A percentile compares a stretch with the other conserved stretches of the same genome.
Conservation (phyloP, 2,797 vertebrate species). For the Sebastes steindachneri region DNA sequence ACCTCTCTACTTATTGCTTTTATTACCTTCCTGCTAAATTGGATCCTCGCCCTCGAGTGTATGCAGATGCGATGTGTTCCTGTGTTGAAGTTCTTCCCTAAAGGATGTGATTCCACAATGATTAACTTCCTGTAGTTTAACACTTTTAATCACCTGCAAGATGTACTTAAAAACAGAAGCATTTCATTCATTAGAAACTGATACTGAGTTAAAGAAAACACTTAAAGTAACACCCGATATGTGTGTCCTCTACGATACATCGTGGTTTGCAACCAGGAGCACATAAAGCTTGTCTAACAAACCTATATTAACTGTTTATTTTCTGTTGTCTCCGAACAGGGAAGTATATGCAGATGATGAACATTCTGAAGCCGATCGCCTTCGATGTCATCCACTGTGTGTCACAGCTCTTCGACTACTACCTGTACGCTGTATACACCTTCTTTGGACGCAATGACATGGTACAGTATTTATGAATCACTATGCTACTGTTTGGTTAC, state of each 20-base stretch:
- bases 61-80: slow-evolving; percentile 53
- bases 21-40: slow-evolving; percentile 62
- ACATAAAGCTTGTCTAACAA: not conserved
- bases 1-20: slow-evolving; percentile 47
- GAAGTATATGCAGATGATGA: slow-evolving; percentile 99
- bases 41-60: slow-evolving; percentile 39
- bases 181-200: not conserved
- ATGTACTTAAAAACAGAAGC: not conserved
- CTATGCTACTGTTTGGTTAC: not conserved
- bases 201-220: not conserved
- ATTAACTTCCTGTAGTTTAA: slow-evolving; percentile 37
- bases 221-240: not conserved
- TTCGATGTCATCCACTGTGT: slow-evolving; percentile 99
- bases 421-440: slow-evolving; percentile 96
- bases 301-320: not conserved
- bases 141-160: slow-evolving; percentile 1
- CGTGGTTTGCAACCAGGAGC: not conserved
- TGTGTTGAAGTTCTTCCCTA: slow-evolving; percentile 11
- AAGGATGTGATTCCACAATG: slow-evolving; percentile 19
- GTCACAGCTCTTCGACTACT: slow-evolving; percentile 99
- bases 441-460: slow-evolving; percentile 98
- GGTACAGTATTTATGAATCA: slow-evolving; percentile 80
- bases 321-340: slow-evolving; percentile 76
- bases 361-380: slow-evolving; percentile 97
- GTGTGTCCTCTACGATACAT: not conserved